A percentile compares a stretch with the other conserved stretches of the same genome.
These are phyloP conservation scores for Herminia tarsipennalis DNA, from an alignment of 2,888 invertebrate species.

Conservation along the genomic window DNA sequence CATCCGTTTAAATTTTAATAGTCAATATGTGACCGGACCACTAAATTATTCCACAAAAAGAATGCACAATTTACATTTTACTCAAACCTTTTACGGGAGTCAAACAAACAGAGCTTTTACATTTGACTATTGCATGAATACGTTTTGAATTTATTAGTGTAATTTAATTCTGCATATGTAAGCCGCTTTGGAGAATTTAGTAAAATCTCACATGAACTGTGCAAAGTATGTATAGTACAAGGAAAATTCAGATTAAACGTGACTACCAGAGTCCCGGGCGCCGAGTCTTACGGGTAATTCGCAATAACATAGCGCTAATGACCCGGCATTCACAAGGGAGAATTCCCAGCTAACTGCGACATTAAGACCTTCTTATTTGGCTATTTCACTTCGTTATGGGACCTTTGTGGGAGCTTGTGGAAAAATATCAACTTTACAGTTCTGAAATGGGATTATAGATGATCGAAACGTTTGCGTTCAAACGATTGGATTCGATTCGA, in stretches of 20 bases:
- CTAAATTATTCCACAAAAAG: constrained; percentile 6
- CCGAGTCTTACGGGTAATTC: constrained; percentile 70
- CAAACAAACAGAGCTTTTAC: constrained; percentile 26
- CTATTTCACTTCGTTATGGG: constrained; percentile 80
- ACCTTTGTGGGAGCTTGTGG: constrained; percentile 69
- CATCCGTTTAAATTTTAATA: constrained; percentile 6
- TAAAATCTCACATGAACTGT: constrained; percentile 55
- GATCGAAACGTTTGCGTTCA: constrained; percentile 28
- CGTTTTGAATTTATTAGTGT: constrained; percentile 51
- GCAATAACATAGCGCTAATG: constrained; percentile 83
- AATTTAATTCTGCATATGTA: constrained; percentile 60
- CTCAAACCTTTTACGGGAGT: constrained; percentile 18
- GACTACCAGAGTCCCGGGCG: constrained; percentile 58
- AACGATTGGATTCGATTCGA: constrained; percentile 22
- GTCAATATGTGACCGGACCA: constrained; percentile 3
- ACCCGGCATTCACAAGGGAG: constrained; percentile 79
- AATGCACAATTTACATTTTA: constrained; percentile 9
- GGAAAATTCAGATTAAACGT: constrained; percentile 76
- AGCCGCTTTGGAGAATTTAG: constrained; percentile 49
- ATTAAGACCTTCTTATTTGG: constrained; percentile 83
- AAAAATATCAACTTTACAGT: constrained; percentile 63
- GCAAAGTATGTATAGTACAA: constrained; percentile 57
- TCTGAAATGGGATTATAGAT: constrained; percentile 31
- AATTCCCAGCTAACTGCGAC: constrained; percentile 80
- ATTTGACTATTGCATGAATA: constrained; percentile 43